Evolutionary conservation across 2,113 vertebrate species (phyloP).

Genomic region (Megaptera novaeangliae): DNA sequence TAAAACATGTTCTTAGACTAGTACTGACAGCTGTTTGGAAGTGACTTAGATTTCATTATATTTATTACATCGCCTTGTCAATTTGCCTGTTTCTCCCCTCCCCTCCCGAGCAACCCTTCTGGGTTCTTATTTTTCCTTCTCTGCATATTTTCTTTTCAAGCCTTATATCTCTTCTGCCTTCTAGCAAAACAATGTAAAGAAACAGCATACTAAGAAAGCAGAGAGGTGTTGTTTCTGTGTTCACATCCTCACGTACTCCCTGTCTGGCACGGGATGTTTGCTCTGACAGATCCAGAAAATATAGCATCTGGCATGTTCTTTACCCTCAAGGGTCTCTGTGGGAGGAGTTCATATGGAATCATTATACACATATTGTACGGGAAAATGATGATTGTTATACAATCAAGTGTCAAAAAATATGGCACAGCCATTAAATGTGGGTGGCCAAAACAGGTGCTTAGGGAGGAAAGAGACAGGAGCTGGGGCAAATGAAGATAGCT

Average conservation of each 20-base stretch:
- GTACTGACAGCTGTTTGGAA: background rate
- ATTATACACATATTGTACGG: background rate
- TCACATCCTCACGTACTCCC: background rate
- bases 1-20: background rate
- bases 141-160: background rate
- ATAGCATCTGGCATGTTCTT: background rate
- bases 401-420: background rate
- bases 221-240: background rate
- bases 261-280: background rate
- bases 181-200: background rate
- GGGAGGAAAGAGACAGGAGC: background rate
- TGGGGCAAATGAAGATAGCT: background rate
- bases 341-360: background rate
- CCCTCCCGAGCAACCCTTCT: background rate
- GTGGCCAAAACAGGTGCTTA: background rate
- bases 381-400: background rate
- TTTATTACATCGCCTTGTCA: background rate
- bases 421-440: background rate
- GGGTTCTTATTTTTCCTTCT: background rate
- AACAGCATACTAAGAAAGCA: background rate
- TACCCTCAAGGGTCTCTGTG: background rate
- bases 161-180: background rate
- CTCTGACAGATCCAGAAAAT: constrained; percentile 1
- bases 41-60: background rate
- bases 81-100: background rate